A percentile compares a stretch with the other conserved stretches of the same genome.
Evolutionary conservation across 2,113 vertebrate species (phyloP).

Genomic region (Antechinus stuartii): DNA sequence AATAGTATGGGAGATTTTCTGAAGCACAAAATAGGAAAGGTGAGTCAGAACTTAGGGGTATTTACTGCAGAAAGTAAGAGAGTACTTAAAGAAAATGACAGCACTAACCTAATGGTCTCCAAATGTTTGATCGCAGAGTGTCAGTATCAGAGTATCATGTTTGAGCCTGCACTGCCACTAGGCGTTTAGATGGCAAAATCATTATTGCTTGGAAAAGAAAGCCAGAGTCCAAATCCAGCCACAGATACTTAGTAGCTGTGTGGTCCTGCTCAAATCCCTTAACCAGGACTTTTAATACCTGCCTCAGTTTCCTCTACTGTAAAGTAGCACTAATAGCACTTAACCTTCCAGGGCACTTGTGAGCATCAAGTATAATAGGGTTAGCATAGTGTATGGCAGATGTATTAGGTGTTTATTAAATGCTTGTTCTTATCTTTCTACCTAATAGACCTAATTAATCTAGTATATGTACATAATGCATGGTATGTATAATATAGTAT

Average conservation of each 20-base stretch:
- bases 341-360: not conserved
- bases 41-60: not conserved
- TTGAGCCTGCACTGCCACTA: not conserved
- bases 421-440: not conserved
- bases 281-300: not conserved
- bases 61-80: constrained; percentile 18
- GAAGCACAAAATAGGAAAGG: not conserved
- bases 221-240: not conserved
- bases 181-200: not conserved
- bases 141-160: not conserved
- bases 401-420: not conserved
- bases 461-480: too few species aligned
- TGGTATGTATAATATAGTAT: too few species aligned
- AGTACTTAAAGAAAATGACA: constrained; percentile 22
- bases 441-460: too few species aligned
- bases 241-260: not conserved
- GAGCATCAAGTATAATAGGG: not conserved
- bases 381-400: not conserved
- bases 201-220: not conserved
- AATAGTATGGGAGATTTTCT: constrained; percentile 21
- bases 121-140: not conserved
- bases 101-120: not conserved
- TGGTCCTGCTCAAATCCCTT: not conserved
- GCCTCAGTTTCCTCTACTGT: not conserved
- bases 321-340: not conserved